Evolutionary conservation across 2,797 vertebrate species (phyloP), one percentile per base, ranked within the genome.

Genomic region (Hydrophis major): DNA sequence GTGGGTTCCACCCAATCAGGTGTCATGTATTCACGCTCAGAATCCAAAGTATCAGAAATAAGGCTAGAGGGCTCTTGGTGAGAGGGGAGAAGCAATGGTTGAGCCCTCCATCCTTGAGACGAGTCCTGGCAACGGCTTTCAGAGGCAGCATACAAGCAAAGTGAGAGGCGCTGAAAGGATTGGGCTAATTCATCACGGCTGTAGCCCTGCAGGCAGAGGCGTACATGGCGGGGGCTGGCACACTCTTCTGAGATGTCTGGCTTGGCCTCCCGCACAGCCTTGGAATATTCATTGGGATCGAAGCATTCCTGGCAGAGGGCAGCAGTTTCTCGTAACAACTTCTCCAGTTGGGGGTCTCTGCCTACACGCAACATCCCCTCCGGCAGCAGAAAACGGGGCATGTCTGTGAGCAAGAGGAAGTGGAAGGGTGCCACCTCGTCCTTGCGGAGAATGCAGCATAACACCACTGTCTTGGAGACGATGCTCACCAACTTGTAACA

Each of bases 401-500:
- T 98, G 98, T 99, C 99, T 0, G 98, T 98, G 28, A 99, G 98
- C 96, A 99, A 97, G 95, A 99, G 97, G 96, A 99, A 99, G 94
- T 99, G 99, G 95, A 99, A 98, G 0, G 99, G 99, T 2, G 98
- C 98, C 27, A 99, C 98, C 94, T 98, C 98, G 93, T 98, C 98
- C 2, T 97, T 97, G 47, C 99, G 99, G 2, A 99, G 98, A 55
- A 99, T 98, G 97, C 99, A 98, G 96, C 99, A 99, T n/a, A 99
- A 97, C 92, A 99, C 99, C 96, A 99, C 99, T 0, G 99, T 99
- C 98, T 99, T 99, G 97, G 99, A 99, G 97, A 99, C 98, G 96
- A 99, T 99, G 98, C 99, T 98, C 90, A 99, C 98, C 95, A 99
- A 98, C 97, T 99, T 99, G 98, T 99, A 99, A 97, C 99, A 98